Base-by-base conservation (phyloP, 2,888 invertebrate genomes). In the Thysanoteuthis rhombus region DNA sequence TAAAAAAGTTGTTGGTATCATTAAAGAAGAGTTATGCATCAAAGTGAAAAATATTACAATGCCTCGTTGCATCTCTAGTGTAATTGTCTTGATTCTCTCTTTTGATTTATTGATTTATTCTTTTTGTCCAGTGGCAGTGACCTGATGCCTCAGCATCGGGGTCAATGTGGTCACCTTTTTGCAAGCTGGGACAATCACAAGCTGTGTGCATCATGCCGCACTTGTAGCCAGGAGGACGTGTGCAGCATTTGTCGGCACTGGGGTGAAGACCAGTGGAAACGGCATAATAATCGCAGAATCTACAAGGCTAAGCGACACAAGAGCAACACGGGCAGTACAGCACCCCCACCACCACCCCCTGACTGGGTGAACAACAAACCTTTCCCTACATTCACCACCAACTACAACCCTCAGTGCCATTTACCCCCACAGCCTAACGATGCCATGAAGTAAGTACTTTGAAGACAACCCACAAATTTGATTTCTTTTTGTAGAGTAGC, bases 121-220 rank as follows among this genome's bases (percentile, higher is more conserved):
- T 75, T 75, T 75, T n/a, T n/a, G n/a, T 75, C 10, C 16, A 75
- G 75, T 75, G 75, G 75, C 75, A 75, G 52, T 92, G 47, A 92
- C 38, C 52, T 92, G 92, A 92, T 92, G 92, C 92, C 92, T 92
- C 92, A 92, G 45, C 92, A 92, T 52, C 92, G 92, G 32, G 92
- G 92, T 45, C 92, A 92, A 52, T 92, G 92, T 38, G 92, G 92
- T 47, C 92, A 92, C 47, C 92, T 92, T 39, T 92, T 92, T 92
- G 92, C 92, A 47, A 92, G 92, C 36, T 92, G 92, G 92, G 92
- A 92, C 52, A 52, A 92, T 45, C 92, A 92, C 36, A 92, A 52
- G 45, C 36, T 92, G 36, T 92, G 92, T 52, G 92, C 92, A 47
- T 92, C 92, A 45, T 92, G 92, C 45, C 45, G 92, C 36, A 92